Evolutionary conservation across 2,888 invertebrate genomes (phyloP), one percentile per base, ranked within the genome.

Genomic region (Drosophila phalerata): DNA sequence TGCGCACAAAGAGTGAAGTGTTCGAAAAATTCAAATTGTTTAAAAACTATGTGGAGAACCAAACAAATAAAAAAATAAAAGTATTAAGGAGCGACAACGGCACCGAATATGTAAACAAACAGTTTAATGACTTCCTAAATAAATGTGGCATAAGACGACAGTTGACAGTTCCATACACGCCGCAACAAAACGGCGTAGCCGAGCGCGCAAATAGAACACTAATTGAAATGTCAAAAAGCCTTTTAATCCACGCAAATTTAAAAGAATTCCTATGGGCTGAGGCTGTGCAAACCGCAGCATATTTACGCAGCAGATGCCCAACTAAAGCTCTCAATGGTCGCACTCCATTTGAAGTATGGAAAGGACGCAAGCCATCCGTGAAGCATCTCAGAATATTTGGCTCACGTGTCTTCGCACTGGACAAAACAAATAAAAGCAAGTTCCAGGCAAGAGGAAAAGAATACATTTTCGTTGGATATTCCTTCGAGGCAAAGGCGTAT

Each of bases 311-410:
- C 11, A 32, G 32, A 9, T 32, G 32, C 10, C 32, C 32, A 9
- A 32, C 32, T 2, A 32, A 32, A 11, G 32, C 32, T 10, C 11
- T 32, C 3, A 11, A 32, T 32, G 22, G 17, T 0, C 17, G 10
- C 2, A 58, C 58, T 4, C 49, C 48, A 13, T 58, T 58, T n/a
- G 48, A 58, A 6, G 3, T 22, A n/a, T 58, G 58, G 58, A 60
- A 49, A 3, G 10, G n/a, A 5, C 52, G 37, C 10, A 53, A 53
- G 30, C 53, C 25, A 5, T 30, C 52, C 0, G 49, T 51, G 1
- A 43, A 43, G 5, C 49, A 51, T 9, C n/a, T 60, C 6, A 13
- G 51, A 13, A n/a, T 58, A 10, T 58, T 49, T 19, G 49, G 49
- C 2, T 49, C 51, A n/a, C 40, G 40, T 15, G 15, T 13, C 5